Percentiles rank a stretch among this genome's conserved stretches.
Conservation (phyloP, 2,888 invertebrate species). For the Drosophila siamana region DNA sequence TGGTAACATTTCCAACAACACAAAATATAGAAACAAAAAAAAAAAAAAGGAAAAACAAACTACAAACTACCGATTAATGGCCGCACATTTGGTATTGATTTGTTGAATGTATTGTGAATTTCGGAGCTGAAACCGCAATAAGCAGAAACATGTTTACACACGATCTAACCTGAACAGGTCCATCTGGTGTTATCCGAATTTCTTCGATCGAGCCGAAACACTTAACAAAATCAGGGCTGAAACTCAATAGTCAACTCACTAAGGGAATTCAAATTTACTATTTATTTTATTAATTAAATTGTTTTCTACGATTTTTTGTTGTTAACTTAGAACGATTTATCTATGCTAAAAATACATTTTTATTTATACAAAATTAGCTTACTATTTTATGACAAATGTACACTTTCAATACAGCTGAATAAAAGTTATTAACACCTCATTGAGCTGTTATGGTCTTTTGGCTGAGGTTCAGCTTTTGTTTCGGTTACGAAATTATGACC, state of each 20-base stretch:
- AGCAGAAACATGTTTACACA: conserved; percentile 63
- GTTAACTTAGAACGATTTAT: not conserved
- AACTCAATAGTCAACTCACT: not conserved
- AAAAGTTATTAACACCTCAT: conserved; percentile 41
- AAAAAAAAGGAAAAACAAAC: conserved; percentile 5
- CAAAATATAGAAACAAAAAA: conserved; percentile 1
- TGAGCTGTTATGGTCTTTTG: conserved; percentile 19
- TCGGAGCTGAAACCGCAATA: conserved; percentile 45
- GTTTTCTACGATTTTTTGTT: not conserved
- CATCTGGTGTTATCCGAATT: conserved; percentile 33
- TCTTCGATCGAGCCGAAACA: conserved; percentile 14
- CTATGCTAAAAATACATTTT: conserved; percentile 11
- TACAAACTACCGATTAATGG: conserved; percentile 25
- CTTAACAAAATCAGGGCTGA: conserved; percentile 36
- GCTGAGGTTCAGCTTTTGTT: conserved; percentile 16
- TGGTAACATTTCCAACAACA: conserved; percentile 42
- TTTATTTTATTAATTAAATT: not conserved
- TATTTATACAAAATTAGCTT: conserved; percentile 20
- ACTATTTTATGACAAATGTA: conserved; percentile 8
- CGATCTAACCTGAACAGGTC: conserved; percentile 35
- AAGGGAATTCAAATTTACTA: not conserved
- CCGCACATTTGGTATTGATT: conserved; percentile 26
- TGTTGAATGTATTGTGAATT: conserved; percentile 33
- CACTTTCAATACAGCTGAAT: not conserved
- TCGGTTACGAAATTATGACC: conserved; percentile 57